Evolutionary conservation across 1,140 invertebrate genomes (phyloP).

Genomic region (Sycophaga agraensis): DNA sequence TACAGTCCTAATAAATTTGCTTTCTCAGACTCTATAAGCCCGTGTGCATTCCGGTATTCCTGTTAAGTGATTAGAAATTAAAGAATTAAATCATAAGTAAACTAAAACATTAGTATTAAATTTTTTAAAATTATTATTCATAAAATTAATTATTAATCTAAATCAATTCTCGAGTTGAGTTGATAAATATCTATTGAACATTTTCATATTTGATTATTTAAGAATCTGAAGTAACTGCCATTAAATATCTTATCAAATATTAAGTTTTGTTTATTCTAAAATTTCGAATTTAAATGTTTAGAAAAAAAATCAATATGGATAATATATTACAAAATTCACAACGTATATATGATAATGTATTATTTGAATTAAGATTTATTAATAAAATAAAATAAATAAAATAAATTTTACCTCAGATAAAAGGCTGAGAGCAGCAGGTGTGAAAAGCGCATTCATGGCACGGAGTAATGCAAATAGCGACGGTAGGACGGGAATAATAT

Average conservation of each 20-base stretch:
- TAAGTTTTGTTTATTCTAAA: too few relatives aligned
- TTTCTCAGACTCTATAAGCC: slow-evolving; percentile 72
- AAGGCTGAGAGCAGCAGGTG: slow-evolving; percentile 62
- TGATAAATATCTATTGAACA: too few relatives aligned
- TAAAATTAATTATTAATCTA: too few relatives aligned
- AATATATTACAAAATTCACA: neutral
- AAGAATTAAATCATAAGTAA: slow-evolving; percentile 7
- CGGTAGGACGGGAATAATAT: slow-evolving; percentile 77
- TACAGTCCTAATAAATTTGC: slow-evolving; percentile 66
- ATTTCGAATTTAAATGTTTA: neutral
- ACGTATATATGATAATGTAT: neutral
- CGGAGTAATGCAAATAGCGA: slow-evolving; percentile 74
- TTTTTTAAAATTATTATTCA: too few relatives aligned
- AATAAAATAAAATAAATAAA: too few relatives aligned
- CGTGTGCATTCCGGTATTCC: slow-evolving; percentile 70
- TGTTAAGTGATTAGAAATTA: slow-evolving; percentile 39
- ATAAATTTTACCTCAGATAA: slow-evolving; percentile 59
- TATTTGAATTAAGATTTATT: neutral
- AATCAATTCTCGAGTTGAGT: too few relatives aligned
- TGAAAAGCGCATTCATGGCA: slow-evolving; percentile 78
- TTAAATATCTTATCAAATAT: too few relatives aligned
- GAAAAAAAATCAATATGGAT: neutral
- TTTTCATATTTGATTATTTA: too few relatives aligned
- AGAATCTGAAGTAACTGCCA: too few relatives aligned
- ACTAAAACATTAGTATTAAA: too few relatives aligned